phyloP scores from a whole-genome alignment of 2,113 vertebrate genomes.

The Spermophilus dauricus region DNA sequence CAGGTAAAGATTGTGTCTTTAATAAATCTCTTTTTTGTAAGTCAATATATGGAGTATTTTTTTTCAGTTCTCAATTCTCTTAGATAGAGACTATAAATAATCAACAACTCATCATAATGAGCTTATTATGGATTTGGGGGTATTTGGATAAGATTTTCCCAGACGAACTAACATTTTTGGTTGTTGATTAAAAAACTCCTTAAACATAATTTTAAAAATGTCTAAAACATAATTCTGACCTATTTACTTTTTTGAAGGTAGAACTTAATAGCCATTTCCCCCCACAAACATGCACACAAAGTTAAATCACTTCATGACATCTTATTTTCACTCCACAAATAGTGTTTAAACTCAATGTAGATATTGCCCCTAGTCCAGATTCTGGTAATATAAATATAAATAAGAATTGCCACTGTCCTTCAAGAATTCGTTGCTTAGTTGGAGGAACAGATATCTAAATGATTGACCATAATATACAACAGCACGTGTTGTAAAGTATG shows the following conservation, averaged over 20 bases:
- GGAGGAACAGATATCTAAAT: not conserved
- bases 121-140: not conserved
- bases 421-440: not conserved
- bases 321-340: not conserved
- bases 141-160: not conserved
- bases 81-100: not conserved
- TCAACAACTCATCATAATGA: not conserved
- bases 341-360: not conserved
- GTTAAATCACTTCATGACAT: not conserved
- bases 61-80: not conserved
- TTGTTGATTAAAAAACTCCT: not conserved
- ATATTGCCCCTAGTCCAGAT: not conserved
- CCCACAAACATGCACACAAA: not conserved
- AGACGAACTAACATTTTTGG: not conserved
- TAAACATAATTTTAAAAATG: not conserved
- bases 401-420: not conserved
- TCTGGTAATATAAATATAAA: not conserved
- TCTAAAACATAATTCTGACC: constrained; percentile 8
- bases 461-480: not conserved
- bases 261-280: not conserved
- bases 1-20: not conserved
- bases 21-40: not conserved
- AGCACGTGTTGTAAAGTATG: constrained; percentile 39
- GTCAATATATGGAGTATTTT: not conserved
- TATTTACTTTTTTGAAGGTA: not conserved